These are phyloP conservation scores for Molorchus minor DNA, from an alignment of 2,888 invertebrate species.

Conservation along the genomic window DNA sequence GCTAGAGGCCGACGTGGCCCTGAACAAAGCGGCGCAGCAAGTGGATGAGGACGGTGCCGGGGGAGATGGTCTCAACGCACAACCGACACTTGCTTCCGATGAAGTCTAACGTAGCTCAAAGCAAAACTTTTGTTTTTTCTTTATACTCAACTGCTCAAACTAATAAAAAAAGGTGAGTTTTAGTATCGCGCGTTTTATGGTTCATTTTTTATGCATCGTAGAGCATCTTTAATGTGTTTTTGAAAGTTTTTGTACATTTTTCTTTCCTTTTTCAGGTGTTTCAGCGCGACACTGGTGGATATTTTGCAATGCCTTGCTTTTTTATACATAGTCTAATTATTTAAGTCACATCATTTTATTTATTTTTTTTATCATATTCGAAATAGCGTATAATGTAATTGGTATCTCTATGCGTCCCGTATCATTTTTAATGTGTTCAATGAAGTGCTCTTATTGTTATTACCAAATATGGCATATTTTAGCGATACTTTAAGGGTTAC, in stretches of 20 bases:
- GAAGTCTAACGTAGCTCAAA: constrained; percentile 64
- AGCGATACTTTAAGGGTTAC: background rate
- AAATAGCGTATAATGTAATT: constrained; percentile 14
- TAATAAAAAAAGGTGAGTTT: constrained; percentile 36
- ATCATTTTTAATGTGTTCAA: constrained; percentile 12
- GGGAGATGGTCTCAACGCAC: constrained; percentile 59
- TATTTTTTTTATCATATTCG: constrained; percentile 49
- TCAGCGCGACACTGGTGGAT: constrained; percentile 32
- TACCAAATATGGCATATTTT: constrained; percentile 11
- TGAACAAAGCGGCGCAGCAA: constrained; percentile 49
- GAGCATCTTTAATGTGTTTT: constrained; percentile 10
- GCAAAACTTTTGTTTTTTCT: constrained; percentile 3
- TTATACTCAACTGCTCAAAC: constrained; percentile 34
- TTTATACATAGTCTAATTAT: constrained; percentile 46
- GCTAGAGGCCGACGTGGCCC: constrained; percentile 72
- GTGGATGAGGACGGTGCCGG: constrained; percentile 60
- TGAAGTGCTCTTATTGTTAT: constrained; percentile 27
- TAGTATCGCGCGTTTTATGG: too few species aligned
- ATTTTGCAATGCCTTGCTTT: constrained; percentile 49
- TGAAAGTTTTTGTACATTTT: constrained; percentile 16
- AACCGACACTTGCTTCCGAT: constrained; percentile 66
- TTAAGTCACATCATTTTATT: constrained; percentile 45
- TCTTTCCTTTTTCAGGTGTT: constrained; percentile 39
- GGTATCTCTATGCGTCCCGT: constrained; percentile 4
- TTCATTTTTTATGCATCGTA: too few species aligned